Evolutionary conservation across 2,797 vertebrate species (phyloP).

Genomic region (Psittacula echo): DNA sequence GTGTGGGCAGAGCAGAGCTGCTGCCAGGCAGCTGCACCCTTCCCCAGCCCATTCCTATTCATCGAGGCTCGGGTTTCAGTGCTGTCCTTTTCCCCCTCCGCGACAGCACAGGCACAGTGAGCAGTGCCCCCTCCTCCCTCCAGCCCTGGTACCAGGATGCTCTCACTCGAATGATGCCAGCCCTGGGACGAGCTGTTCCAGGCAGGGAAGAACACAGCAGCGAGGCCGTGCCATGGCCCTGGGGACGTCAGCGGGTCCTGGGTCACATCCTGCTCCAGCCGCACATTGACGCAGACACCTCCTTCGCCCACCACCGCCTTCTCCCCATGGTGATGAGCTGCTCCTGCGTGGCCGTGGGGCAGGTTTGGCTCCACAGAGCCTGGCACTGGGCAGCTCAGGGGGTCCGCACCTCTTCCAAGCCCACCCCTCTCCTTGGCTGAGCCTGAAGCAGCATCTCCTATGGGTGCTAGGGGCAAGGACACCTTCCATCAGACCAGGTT

Average conservation of each 20-base stretch:
- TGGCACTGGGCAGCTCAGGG: not conserved
- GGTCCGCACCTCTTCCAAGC: not conserved
- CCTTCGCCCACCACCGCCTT: not conserved
- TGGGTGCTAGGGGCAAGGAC: not conserved
- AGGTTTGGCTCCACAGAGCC: not conserved
- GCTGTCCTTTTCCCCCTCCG: rapidly evolving
- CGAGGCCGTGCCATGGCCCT: rapidly evolving
- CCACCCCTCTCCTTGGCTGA: not conserved
- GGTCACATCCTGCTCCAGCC: not conserved
- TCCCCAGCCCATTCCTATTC: not conserved
- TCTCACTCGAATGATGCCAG: not conserved
- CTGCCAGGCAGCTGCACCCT: not conserved
- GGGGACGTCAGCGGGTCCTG: not conserved
- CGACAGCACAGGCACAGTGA: not conserved
- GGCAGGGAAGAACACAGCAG: not conserved
- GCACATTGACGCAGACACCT: not conserved
- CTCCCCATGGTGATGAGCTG: not conserved
- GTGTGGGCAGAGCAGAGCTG: not conserved
- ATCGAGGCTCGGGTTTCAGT: not conserved
- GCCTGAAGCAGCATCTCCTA: not conserved
- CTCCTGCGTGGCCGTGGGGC: rapidly evolving
- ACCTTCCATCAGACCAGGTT: not conserved
- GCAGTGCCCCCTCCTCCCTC: not conserved
- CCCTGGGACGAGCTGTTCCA: conserved; percentile 29
- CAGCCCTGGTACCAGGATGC: not conserved